Conservation (phyloP, 2,888 invertebrate genomes). For the Eristalis pertinax region DNA sequence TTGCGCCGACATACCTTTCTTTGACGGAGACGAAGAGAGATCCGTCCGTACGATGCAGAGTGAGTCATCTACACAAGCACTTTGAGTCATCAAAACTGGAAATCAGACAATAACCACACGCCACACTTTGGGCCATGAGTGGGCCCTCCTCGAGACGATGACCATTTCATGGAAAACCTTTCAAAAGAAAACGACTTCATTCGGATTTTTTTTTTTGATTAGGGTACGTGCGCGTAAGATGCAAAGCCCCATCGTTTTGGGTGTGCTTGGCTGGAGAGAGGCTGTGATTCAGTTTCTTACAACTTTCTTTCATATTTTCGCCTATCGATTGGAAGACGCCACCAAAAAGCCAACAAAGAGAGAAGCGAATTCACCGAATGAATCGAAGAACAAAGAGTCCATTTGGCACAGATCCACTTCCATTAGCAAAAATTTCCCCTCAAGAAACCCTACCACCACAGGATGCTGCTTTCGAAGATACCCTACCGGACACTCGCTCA, state of each 20-base stretch:
- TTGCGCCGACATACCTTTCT: conserved; percentile 46
- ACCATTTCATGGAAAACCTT: conserved; percentile 35
- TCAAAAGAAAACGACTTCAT: neutral
- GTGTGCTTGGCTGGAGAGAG: conserved; percentile 10
- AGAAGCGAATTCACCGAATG: conserved; percentile 26
- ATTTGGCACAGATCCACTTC: conserved; percentile 58
- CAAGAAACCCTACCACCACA: conserved; percentile 40
- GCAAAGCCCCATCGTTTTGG: neutral
- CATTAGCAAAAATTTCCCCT: conserved; percentile 43
- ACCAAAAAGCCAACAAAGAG: conserved; percentile 25
- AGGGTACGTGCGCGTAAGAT: neutral
- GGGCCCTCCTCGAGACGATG: conserved; percentile 27
- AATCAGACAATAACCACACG: neutral
- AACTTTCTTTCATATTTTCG: conserved; percentile 50
- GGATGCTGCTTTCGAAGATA: conserved; percentile 39
- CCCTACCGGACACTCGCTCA: conserved; percentile 21
- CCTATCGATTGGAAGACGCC: neutral
- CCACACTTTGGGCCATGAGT: neutral
- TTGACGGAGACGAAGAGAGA: too few species aligned
- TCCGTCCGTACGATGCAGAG: neutral
- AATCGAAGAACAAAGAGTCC: conserved; percentile 63
- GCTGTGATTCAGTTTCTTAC: too few species aligned
- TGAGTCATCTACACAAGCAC: conserved; percentile 48
- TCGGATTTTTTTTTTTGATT: conserved; percentile 7
- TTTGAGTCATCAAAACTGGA: conserved; percentile 54